These are phyloP conservation scores for Microtus oregoni DNA, from an alignment of 2,113 vertebrate species.

Conservation along the genomic window DNA sequence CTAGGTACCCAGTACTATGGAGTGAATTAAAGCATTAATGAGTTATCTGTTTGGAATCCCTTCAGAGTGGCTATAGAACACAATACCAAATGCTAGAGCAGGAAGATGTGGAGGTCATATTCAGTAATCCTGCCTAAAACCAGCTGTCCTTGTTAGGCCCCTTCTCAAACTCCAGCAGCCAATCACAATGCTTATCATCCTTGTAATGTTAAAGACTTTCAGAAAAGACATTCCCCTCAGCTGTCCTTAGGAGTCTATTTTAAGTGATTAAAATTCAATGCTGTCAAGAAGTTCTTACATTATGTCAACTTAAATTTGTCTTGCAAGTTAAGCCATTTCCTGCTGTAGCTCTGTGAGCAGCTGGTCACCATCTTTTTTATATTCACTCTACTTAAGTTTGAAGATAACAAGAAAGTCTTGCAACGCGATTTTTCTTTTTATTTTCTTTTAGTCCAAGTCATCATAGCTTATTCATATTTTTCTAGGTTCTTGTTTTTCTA, in stretches of 20 bases:
- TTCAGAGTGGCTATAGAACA: neutral
- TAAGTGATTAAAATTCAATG: constrained; percentile 82
- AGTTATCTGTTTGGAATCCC: constrained; percentile 13
- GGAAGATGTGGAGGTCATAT: neutral
- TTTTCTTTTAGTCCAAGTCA: constrained; percentile 24
- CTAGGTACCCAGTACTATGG: neutral
- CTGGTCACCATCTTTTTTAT: constrained; percentile 74
- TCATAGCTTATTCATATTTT: constrained; percentile 61
- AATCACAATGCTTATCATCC: constrained; percentile 72
- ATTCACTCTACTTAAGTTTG: constrained; percentile 36
- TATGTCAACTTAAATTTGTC: constrained; percentile 83
- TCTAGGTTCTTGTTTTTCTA: constrained; percentile 64
- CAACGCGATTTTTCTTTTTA: neutral
- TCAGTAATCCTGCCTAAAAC: constrained; percentile 31
- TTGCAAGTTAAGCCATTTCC: constrained; percentile 79
- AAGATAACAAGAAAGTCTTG: constrained; percentile 63
- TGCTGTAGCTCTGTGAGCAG: constrained; percentile 67
- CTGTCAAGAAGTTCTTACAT: constrained; percentile 82
- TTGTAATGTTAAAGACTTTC: constrained; percentile 76
- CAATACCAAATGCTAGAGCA: neutral
- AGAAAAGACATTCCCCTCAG: constrained; percentile 73
- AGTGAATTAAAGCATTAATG: neutral
- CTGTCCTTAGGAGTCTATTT: constrained; percentile 78
- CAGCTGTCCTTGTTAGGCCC: constrained; percentile 24
- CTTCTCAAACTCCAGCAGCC: constrained; percentile 55